Percentiles rank a stretch among this genome's conserved stretches.
phyloP scores from a whole-genome alignment of 2,888 invertebrate species.

The Chrysomela aeneicollis region DNA sequence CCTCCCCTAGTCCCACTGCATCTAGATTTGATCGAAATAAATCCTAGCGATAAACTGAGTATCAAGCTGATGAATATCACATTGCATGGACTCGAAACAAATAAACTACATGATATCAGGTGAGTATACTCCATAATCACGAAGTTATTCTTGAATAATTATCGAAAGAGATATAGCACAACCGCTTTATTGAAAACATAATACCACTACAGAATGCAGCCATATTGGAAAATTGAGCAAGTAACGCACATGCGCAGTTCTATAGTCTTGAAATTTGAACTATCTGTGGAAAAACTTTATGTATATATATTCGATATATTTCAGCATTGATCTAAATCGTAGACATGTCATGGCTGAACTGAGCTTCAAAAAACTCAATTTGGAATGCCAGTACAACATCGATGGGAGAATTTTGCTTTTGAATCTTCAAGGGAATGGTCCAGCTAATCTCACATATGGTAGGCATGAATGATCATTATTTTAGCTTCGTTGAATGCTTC shows the following conservation, averaged over 20 bases:
- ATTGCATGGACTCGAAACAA: slow-evolving; percentile 18
- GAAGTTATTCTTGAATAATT: too few species aligned
- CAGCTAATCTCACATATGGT: slow-evolving; percentile 48
- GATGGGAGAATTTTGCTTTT: slow-evolving; percentile 53
- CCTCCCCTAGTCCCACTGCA: slow-evolving; percentile 14
- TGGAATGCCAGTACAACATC: slow-evolving; percentile 46
- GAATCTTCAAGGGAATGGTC: slow-evolving; percentile 53
- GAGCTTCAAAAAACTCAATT: slow-evolving; percentile 17
- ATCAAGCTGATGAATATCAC: slow-evolving; percentile 16
- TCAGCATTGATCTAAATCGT: slow-evolving; percentile 35
- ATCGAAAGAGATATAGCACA: too few species aligned
- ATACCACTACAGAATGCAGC: too few species aligned
- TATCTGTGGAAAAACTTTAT: too few species aligned
- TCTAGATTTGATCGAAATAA: slow-evolving; percentile 3
- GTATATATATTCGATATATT: too few species aligned
- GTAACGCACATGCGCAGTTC: too few species aligned
- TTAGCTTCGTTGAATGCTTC: too few species aligned
- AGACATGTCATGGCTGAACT: slow-evolving; percentile 24
- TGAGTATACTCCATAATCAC: slow-evolving; percentile 12
- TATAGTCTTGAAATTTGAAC: too few species aligned
- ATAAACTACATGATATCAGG: slow-evolving; percentile 9
- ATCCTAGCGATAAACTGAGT: slow-evolving; percentile 6
- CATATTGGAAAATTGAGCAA: too few species aligned
- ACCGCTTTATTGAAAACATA: too few species aligned
- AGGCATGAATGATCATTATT: slow-evolving; percentile 30